Evolutionary conservation across 2,113 vertebrate genomes (phyloP), one percentile per base, ranked within the genome.

Genomic region (Daphoenositta chrysoptera): DNA sequence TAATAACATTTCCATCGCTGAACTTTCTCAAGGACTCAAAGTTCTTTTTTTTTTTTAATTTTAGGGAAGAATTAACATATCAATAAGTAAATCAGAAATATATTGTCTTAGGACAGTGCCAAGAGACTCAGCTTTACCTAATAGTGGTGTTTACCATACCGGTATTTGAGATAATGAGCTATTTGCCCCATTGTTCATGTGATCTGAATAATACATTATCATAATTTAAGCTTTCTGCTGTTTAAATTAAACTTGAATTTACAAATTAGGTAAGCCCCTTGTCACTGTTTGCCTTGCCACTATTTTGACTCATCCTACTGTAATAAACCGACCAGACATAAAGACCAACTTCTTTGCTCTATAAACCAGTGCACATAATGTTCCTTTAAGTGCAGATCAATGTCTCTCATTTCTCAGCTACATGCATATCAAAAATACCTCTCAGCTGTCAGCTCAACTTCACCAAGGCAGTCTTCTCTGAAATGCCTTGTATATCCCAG

Each of bases 361-460:
- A 48, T 93, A 87, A 94, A 83, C 14, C 20, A 47, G 77, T 56
- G 66, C 77, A 87, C 14, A 23, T 91, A 58, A 91, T 71, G 53
- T 84, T 95, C 61, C 77, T 79, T 86, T 93, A 89, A 94, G 86
- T 84, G 83, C 81, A 77, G 77, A 95, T 95, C 94, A 90, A 42
- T 94, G 78, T 61, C 63, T 70, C 92, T 80, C 53, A 30, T 86
- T 80, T 91, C 69, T 89, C 61, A 57, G 6, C 26, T 83, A 50
- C 56, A 13, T 78, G 58, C 61, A 56, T 69, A 50, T 94, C 65
- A 89, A 64, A 87, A 94, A 70, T 51, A 35, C 35, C 27, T 87
- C 66, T 68, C n/a, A 79, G 42, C 31, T 89, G 65, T 94, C 85
- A 69, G 28, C 91, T 86, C 23, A 73, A 75, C 93, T 88, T 94